These are phyloP conservation scores for Anagyrus pseudococci DNA, from an alignment of 2,888 invertebrate genomes.

Conservation along the genomic window DNA sequence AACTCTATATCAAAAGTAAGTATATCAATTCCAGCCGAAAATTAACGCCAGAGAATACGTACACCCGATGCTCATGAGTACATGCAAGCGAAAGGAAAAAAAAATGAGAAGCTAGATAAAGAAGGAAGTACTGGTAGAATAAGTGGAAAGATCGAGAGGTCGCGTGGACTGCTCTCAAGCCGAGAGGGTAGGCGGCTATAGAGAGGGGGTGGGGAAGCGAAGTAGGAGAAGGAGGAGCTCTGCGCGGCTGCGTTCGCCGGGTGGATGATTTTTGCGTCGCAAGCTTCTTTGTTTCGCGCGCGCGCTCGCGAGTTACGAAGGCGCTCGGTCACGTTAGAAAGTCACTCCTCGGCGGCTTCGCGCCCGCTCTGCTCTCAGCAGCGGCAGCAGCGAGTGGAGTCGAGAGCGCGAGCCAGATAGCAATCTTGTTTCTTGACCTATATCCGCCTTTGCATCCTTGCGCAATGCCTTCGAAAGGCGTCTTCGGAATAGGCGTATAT, in stretches of 20 bases:
- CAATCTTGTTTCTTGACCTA: conserved; percentile 63
- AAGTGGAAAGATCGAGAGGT: neutral
- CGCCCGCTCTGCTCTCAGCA: conserved; percentile 1
- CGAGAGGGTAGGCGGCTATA: too few relatives aligned
- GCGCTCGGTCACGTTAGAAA: conserved; percentile 61
- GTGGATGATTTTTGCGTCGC: conserved; percentile 40
- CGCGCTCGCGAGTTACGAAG: conserved; percentile 38
- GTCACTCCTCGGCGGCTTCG: conserved; percentile 47
- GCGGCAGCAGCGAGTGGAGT: conserved; percentile 2
- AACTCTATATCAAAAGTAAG: too few relatives aligned
- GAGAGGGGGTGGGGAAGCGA: too few relatives aligned
- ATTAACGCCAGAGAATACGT: too few relatives aligned
- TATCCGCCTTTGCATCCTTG: conserved; percentile 62
- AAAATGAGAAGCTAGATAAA: too few relatives aligned
- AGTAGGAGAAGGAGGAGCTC: conserved; percentile 1
- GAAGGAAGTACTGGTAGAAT: too few relatives aligned
- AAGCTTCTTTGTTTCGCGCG: conserved; percentile 39
- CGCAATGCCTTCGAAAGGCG: conserved; percentile 50
- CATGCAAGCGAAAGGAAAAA: too few relatives aligned
- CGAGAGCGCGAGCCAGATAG: conserved; percentile 49
- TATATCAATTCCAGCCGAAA: too few relatives aligned
- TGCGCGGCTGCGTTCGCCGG: neutral
- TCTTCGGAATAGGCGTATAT: conserved; percentile 29
- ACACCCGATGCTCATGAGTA: too few relatives aligned
- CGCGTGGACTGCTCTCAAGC: neutral